Base-by-base conservation (phyloP, 2,888 invertebrate species). In the Argyra leucocephala region DNA sequence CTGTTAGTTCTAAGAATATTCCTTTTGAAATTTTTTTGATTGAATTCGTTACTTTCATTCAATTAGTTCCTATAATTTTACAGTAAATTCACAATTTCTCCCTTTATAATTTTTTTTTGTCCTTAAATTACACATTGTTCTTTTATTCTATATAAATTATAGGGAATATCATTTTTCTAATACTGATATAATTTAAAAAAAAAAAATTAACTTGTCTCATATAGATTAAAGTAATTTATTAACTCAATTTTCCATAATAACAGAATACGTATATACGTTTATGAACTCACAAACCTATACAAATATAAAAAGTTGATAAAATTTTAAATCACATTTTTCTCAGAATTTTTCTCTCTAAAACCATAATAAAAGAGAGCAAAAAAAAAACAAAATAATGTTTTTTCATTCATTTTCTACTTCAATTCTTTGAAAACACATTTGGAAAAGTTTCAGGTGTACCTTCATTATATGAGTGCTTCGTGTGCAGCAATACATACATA, bases 221-320 rank as follows among this genome's bases (percentile, higher is more conserved):
- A 48, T 9, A 48, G 18, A 18, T 2, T 48, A 48, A 48, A 48
- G 15, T 18, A 48, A 48, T 48, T 48, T 48, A 48, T 48, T 48
- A 48, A 48, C 48, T 48, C 48, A 48, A 48, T 48, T 48, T 48
- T 15, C 48, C 18, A 48, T 48, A 48, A 48, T 48, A 48, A 48
- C 18, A 5, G n/a, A n/a, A n/a, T n/a, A n/a, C n/a, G n/a, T n/a
- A n/a, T n/a, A 26, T 6, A 26, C 26, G 26, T 6, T 9, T 12
- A 7, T 7, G 31, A 10, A 31, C 31, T 31, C 12, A 7, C 31
- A 31, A 10, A 31, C n/a, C n/a, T 31, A 12, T 31, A 31, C 31
- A 12, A 31, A 31, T 48, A 18, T 48, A 48, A 5, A 48, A 5
- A 48, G 48, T 48, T 48, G 48, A 48, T 18, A 48, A 15, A 15